Evolutionary conservation across 1,140 invertebrate genomes (phyloP), one percentile per base, ranked within the genome.

Genomic region (Drosophila melanica): DNA sequence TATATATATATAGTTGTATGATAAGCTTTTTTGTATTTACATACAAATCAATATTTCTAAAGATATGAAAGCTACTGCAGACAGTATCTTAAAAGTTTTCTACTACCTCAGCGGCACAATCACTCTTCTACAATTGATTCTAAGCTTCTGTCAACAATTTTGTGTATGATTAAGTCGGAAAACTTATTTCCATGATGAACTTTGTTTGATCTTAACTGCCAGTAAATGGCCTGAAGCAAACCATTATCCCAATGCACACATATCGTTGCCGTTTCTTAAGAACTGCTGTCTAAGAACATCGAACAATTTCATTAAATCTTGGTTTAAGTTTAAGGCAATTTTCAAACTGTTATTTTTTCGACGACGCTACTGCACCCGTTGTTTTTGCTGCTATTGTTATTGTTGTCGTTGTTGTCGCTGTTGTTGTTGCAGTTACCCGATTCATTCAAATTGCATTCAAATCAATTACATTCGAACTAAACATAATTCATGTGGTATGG

Each of bases 381-480:
- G 72, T 68, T 73, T 60, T 62, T 50, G 69, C 58, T 84, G 78
- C 59, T 39, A 4, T 23, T 23, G 66, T 68, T 76, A 58, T 64
- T 85, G 64, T 68, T 69, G 64, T 53, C 70, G 76, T 57, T 73
- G 67, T 85, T 77, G 81, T 78, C 23, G 42, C 12, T 68, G 66
- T 74, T 86, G 59, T 58, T 62, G 69, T 37, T 50, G 76, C 23
- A 35, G 63, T 59, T 69, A 62, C 57, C 72, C 72, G 75, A 80
- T 68, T 79, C 79, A 89, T 87, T 89, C 84, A 87, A 87, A 87
- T 87, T 87, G 84, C 80, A 89, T 89, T 87, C 84, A 87, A 87
- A 87, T 87, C 82, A 87, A 87, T 87, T 87, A 87, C 82, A 87
- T 89, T 86, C 84, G 84, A 87, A 89, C 84, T 84, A 89, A 87